Conservation (phyloP, 53 echinoderm and acorn worm genomes). For the Echinarachnius parma region DNA sequence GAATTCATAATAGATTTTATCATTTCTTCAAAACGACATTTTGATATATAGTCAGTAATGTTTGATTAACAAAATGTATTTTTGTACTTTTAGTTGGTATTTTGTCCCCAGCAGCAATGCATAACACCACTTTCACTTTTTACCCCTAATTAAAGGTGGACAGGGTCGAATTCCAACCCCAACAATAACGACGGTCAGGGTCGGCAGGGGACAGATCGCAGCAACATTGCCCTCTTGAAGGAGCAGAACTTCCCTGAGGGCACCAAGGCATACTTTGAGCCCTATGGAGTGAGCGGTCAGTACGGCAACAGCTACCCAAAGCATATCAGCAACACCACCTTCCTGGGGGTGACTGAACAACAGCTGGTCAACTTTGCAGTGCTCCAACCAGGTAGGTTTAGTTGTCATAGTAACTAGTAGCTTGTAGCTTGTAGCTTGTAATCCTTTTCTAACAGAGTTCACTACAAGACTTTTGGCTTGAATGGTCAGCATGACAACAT, state of each 20-base stretch:
- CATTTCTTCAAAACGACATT: too few relatives aligned
- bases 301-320: slow-evolving; percentile 82
- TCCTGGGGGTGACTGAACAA: slow-evolving; percentile 61
- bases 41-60: too few relatives aligned
- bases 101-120: too few relatives aligned
- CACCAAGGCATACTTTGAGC: slow-evolving; percentile 55
- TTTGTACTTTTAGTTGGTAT: too few relatives aligned
- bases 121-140: too few relatives aligned
- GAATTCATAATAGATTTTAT: too few relatives aligned
- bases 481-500: too few relatives aligned
- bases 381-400: slow-evolving; percentile 78
- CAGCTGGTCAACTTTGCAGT: slow-evolving; percentile 76
- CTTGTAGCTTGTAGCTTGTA: too few relatives aligned
- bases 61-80: too few relatives aligned
- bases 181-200: slow-evolving; percentile 98
- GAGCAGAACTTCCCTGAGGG: slow-evolving; percentile 67
- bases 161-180: slow-evolving; percentile 94
- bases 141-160: slow-evolving; percentile 85
- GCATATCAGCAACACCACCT: slow-evolving; percentile 57
- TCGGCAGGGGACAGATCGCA: slow-evolving; percentile 86
- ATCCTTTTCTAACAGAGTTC: too few relatives aligned
- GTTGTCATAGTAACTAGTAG: too few relatives aligned
- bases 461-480: too few relatives aligned
- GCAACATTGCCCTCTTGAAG: slow-evolving; percentile 73
- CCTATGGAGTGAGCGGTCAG: slow-evolving; percentile 78